These are phyloP conservation scores for Hiodon tergisus DNA, from an alignment of 2,113 vertebrate genomes.

Conservation along the genomic window DNA sequence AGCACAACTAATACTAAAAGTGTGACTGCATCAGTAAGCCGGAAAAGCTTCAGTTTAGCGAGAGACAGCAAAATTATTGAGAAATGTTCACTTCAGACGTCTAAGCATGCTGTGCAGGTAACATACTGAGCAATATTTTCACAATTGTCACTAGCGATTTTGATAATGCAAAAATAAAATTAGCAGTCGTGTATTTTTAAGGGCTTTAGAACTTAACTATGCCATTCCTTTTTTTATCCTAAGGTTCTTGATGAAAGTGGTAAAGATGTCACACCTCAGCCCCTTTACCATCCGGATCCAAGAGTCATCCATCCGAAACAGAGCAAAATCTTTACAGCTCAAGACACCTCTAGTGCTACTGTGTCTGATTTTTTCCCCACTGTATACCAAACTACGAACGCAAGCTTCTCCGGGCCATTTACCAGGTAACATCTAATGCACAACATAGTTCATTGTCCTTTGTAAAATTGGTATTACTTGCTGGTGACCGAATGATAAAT, in stretches of 20 bases:
- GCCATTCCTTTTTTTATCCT: slow-evolving; percentile 20
- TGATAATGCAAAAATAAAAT: neutral
- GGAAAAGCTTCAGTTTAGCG: slow-evolving; percentile 33
- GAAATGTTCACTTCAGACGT: slow-evolving; percentile 31
- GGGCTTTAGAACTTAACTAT: too few species aligned
- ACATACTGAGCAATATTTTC: neutral
- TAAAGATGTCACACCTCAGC: slow-evolving; percentile 77
- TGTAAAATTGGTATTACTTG: neutral
- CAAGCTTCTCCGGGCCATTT: slow-evolving; percentile 57
- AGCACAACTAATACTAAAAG: slow-evolving; percentile 20
- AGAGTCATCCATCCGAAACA: slow-evolving; percentile 39
- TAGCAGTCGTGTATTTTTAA: too few species aligned
- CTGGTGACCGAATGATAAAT: neutral
- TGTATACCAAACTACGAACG: slow-evolving; percentile 53
- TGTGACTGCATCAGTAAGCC: slow-evolving; percentile 20
- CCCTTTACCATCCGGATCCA: slow-evolving; percentile 64
- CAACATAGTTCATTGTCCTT: neutral
- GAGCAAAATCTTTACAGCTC: slow-evolving; percentile 55
- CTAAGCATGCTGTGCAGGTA: slow-evolving; percentile 36
- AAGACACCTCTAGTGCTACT: slow-evolving; percentile 45
- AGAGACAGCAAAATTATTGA: slow-evolving; percentile 39
- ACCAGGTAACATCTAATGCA: slow-evolving; percentile 59
- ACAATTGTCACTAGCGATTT: neutral
- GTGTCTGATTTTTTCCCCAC: slow-evolving; percentile 47
- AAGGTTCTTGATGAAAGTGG: slow-evolving; percentile 76